Conservation (phyloP, 2,797 vertebrate species). For the Pantherophis vulpinus region DNA sequence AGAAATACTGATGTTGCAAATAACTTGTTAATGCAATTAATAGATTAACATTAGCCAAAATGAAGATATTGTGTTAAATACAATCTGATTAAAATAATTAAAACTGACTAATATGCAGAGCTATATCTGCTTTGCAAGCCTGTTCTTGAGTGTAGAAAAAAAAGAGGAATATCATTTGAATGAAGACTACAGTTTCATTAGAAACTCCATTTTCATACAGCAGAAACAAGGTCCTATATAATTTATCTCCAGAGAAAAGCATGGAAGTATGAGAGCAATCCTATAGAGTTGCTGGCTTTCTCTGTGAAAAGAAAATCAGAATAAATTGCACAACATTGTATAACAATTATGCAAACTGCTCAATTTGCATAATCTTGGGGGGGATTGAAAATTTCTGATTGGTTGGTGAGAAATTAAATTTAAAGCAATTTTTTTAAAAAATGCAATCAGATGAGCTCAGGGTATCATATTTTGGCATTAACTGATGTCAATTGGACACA, state of each 20-base stretch:
- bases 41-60: neutral
- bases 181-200: neutral
- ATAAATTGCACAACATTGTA: neutral
- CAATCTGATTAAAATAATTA: neutral
- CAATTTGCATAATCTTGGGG: neutral
- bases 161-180: neutral
- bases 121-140: neutral
- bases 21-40: neutral
- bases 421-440: neutral
- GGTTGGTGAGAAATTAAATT: neutral
- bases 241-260: neutral
- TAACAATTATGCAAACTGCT: neutral
- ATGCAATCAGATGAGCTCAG: neutral
- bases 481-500: neutral
- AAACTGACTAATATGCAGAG: neutral
- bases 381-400: neutral
- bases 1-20: neutral
- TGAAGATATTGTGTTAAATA: neutral
- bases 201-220: neutral
- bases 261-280: neutral
- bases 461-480: neutral
- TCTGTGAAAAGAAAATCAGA: neutral
- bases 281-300: neutral
- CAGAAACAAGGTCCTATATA: neutral
- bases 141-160: neutral